Evolutionary conservation across 2,113 vertebrate genomes (phyloP).

Genomic region (Platysteira castanea): DNA sequence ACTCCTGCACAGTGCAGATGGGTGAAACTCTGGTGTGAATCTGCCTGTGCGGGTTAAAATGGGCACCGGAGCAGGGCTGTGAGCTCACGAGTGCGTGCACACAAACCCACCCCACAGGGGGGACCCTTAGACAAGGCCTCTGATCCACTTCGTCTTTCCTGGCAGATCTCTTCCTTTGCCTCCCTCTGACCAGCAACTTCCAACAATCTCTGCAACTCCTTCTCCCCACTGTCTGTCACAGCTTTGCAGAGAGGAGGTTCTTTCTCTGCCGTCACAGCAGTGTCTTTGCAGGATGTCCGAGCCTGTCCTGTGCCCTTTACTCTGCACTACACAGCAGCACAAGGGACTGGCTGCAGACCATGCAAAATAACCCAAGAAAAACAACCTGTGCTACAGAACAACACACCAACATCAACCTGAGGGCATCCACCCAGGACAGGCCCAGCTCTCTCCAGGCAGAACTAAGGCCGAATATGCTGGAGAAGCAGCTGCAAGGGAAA

Average conservation of each 20-base stretch:
- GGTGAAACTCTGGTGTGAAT: neutral
- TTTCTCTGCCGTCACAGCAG: neutral
- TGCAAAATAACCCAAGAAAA: rapidly evolving
- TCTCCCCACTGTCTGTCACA: neutral
- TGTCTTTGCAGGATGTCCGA: neutral
- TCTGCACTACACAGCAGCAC: neutral
- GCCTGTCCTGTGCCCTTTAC: neutral
- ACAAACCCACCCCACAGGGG: neutral
- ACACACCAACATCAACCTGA: no score
- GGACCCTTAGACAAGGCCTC: neutral
- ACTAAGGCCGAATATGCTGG: neutral
- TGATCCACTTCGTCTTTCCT: neutral
- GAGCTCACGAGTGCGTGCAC: neutral
- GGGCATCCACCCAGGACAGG: rapidly evolving
- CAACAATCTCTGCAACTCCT: neutral
- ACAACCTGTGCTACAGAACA: neutral
- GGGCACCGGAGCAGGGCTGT: neutral
- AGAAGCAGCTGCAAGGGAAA: neutral
- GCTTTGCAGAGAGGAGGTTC: neutral
- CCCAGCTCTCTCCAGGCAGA: neutral
- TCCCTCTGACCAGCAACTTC: neutral
- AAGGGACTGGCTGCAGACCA: neutral
- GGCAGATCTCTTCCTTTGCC: neutral
- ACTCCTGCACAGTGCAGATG: neutral
- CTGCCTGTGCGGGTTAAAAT: rapidly evolving